Percentiles rank a stretch among this genome's conserved stretches.
Evolutionary conservation across 2,113 vertebrate species (phyloP).

Genomic region (Ailurus styani): DNA sequence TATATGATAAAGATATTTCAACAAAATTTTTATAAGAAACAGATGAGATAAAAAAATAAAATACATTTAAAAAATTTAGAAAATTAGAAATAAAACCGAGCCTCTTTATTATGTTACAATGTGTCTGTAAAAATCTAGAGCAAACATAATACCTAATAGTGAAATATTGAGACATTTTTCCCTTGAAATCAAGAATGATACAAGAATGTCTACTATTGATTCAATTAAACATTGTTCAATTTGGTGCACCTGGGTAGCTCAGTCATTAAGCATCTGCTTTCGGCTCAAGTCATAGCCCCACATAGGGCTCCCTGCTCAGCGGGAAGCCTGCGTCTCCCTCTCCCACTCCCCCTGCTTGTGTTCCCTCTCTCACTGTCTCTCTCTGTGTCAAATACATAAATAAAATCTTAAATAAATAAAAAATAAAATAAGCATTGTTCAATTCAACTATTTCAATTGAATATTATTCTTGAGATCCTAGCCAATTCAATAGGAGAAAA

Average conservation of each 20-base stretch:
- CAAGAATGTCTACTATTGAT: not conserved
- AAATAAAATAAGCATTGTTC: not conserved
- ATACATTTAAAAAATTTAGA: not conserved
- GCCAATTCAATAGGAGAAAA: not conserved
- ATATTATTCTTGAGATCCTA: not conserved
- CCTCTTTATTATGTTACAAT: not conserved
- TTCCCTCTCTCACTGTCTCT: no score
- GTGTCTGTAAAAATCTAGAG: not conserved
- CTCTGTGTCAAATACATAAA: no score
- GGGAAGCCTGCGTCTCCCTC: no score
- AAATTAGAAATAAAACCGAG: not conserved
- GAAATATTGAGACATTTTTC: not conserved
- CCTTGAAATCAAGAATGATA: not conserved
- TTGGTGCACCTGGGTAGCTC: no score
- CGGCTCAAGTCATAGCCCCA: no score
- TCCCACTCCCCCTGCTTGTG: no score
- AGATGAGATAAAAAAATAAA: not conserved
- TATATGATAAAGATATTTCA: not conserved
- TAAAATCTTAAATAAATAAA: no score
- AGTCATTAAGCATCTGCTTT: no score
- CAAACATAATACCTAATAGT: not conserved
- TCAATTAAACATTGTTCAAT: not conserved
- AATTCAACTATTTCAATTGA: not conserved
- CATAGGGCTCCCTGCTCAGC: no score
- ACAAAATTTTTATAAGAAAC: not conserved